Evolutionary conservation across 2,888 invertebrate species (phyloP), one percentile per base, ranked within the genome.

Genomic region (Amblyjoppa fuscipennis): DNA sequence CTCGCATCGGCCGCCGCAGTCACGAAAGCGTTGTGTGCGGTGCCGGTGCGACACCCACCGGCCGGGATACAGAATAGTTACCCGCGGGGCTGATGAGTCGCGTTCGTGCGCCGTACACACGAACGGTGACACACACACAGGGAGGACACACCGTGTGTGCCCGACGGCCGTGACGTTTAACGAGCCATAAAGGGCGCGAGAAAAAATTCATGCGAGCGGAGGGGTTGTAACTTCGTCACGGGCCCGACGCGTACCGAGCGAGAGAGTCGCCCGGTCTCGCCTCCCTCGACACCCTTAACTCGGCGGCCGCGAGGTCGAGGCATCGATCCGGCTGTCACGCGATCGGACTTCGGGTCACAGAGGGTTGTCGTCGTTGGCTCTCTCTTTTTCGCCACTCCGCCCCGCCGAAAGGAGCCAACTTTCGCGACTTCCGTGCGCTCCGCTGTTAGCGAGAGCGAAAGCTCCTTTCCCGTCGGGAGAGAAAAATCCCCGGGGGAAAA

Each of bases 161-260:
- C 7, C 75, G 31, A 75, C 64, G 64, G 64, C 64, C 49, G 71
- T 74, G 75, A 80, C 81, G 81, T 81, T 86, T 84, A 84, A 86
- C 84, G 86, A 87, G 81, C 75, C 79, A 87, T 87, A 85, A 85
- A 87, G 66, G 64, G 49, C 68, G 77, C 34, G 31, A 80, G 56
- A 74, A 82, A 81, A 85, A 84, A 77, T 83, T 81, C 66, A 81
- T 76, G 82, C 79, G 71, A 64, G 49, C 51, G 49, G 16, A 61
- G 66, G 81, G 51, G 53, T 69, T 78, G 64, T 78, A 78, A 77
- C 76, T 82, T 69, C 73, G 34, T 71, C 77, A 79, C 69, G 61
- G 80, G 76, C 53, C 53, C 73, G 66, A 80, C 59, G 59, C 56
- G 59, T 31, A n/a, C 49, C 41, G 59, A n/a, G 28, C 66, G 11